Evolutionary conservation across 2,113 vertebrate species (phyloP).

Genomic region (Aleadryas rufinucha): DNA sequence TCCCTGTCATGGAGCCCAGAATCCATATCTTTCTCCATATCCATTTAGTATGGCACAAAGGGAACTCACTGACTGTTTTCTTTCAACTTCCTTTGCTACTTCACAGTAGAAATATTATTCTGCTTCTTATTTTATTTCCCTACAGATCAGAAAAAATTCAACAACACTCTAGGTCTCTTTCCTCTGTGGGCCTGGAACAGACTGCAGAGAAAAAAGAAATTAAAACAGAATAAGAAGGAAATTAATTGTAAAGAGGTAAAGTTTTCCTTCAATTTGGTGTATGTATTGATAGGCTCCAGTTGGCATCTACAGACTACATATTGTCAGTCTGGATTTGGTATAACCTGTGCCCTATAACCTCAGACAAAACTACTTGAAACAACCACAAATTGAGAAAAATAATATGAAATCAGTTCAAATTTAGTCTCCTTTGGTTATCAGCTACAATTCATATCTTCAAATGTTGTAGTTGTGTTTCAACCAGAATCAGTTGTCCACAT

Average conservation of each 20-base stretch:
- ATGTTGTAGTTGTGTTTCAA: slow-evolving; percentile 47
- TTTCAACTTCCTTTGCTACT: slow-evolving; percentile 6
- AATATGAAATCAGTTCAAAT: slow-evolving; percentile 62
- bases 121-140: slow-evolving; percentile 4
- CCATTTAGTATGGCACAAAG: slow-evolving; percentile 65
- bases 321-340: slow-evolving; percentile 56
- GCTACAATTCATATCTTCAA: slow-evolving; percentile 52
- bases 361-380: slow-evolving; percentile 67
- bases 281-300: slow-evolving; percentile 9
- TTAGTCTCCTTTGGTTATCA: slow-evolving; percentile 58
- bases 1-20: slow-evolving; percentile 70
- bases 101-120: not conserved
- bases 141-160: not conserved
- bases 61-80: slow-evolving; percentile 21
- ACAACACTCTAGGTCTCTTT: not conserved
- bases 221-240: not conserved
- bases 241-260: not conserved
- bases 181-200: not conserved
- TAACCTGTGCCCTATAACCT: slow-evolving; percentile 52
- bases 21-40: slow-evolving; percentile 75
- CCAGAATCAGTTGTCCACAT: not conserved
- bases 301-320: slow-evolving; percentile 56
- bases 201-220: not conserved
- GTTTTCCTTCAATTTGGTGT: slow-evolving; percentile 48
- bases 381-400: slow-evolving; percentile 62